Evolutionary conservation across 2,888 invertebrate species (phyloP).

Genomic region (Dromius quadrimaculatus): DNA sequence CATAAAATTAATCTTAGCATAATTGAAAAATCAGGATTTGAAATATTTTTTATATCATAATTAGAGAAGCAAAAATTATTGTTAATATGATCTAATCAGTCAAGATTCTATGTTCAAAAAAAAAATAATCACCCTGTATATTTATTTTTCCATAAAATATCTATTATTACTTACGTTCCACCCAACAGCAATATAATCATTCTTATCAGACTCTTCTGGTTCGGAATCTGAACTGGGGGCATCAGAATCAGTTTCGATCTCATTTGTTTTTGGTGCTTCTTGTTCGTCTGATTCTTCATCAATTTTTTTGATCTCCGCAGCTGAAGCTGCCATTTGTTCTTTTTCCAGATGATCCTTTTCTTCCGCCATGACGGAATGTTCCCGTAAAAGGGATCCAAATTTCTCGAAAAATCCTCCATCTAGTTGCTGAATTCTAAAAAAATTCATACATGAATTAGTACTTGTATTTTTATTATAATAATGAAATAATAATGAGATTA

Average conservation of each 20-base stretch:
- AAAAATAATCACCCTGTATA: too few relatives aligned
- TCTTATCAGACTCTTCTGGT: slow-evolving; percentile 73
- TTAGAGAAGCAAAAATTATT: too few relatives aligned
- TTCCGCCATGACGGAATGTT: slow-evolving; percentile 72
- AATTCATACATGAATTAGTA: neutral
- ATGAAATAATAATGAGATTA: too few relatives aligned
- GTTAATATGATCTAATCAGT: too few relatives aligned
- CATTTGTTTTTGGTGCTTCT: slow-evolving; percentile 60
- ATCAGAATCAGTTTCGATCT: slow-evolving; percentile 57
- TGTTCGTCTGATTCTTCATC: slow-evolving; percentile 59
- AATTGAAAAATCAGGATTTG: too few relatives aligned
- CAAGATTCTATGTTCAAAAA: too few relatives aligned
- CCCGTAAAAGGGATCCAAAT: slow-evolving; percentile 80
- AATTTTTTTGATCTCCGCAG: slow-evolving; percentile 58
- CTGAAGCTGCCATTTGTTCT: slow-evolving; percentile 62
- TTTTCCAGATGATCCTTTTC: slow-evolving; percentile 67
- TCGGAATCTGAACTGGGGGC: slow-evolving; percentile 70
- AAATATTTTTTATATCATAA: too few relatives aligned
- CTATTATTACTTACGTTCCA: slow-evolving; percentile 78
- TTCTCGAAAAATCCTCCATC: slow-evolving; percentile 89
- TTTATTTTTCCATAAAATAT: slow-evolving; percentile 7
- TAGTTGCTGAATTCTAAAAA: slow-evolving; percentile 83
- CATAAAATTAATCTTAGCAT: too few relatives aligned
- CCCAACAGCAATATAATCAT: slow-evolving; percentile 75
- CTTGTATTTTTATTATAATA: too few relatives aligned